Conservation (phyloP, 2,113 vertebrate genomes). For the Scalopus aquaticus region DNA sequence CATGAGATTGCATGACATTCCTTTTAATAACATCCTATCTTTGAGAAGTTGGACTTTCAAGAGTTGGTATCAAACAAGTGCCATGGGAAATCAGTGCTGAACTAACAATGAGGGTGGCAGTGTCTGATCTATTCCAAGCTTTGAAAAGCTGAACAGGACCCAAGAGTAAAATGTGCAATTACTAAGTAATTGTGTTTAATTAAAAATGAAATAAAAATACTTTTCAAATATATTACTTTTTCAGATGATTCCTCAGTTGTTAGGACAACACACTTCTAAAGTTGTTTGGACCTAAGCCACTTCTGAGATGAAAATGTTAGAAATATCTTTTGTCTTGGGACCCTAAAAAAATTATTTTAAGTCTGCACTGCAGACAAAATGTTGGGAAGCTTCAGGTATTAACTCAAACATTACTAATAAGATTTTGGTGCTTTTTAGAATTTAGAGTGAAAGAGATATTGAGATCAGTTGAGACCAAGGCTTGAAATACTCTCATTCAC, state of each 20-base stretch:
- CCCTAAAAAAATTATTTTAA: background rate
- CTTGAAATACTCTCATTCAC: background rate
- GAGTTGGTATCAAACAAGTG: background rate
- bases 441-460: background rate
- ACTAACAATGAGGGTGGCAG: background rate
- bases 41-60: background rate
- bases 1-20: background rate
- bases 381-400: background rate
- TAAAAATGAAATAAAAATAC: background rate
- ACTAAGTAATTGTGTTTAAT: background rate
- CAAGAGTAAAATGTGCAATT: background rate
- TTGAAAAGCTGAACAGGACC: background rate
- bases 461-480: background rate
- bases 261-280: background rate
- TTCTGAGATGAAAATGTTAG: background rate
- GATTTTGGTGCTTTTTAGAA: background rate
- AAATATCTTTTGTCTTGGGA: background rate
- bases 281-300: background rate
- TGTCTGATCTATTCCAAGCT: background rate
- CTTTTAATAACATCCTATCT: conserved; percentile 16
- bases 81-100: background rate
- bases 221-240: background rate
- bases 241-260: background rate
- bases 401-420: background rate
- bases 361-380: background rate